phyloP scores from a whole-genome alignment of 2,888 invertebrate species.

The Agrochola circellaris region DNA sequence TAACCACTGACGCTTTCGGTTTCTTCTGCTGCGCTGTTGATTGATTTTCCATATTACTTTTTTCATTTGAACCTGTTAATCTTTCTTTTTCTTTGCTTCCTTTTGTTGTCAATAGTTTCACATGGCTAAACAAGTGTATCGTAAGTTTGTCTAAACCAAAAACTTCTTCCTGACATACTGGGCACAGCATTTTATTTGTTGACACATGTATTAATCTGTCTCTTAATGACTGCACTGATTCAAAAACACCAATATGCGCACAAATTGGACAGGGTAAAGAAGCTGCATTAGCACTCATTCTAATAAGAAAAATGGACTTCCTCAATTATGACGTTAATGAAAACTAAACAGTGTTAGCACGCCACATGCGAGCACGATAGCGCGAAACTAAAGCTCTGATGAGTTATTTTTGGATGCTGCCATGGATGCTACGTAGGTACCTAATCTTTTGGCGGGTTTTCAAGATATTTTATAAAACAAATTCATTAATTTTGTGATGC shows the following conservation, averaged over 20 bases:
- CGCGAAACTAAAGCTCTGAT: constrained; percentile 80
- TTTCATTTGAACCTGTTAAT: constrained; percentile 61
- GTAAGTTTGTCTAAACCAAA: constrained; percentile 95
- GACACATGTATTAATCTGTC: constrained; percentile 94
- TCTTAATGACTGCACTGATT: constrained; percentile 93
- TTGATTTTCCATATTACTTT: constrained; percentile 71
- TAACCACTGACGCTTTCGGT: constrained; percentile 77
- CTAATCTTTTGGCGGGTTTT: constrained; percentile 85
- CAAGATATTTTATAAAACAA: constrained; percentile 78
- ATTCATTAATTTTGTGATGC: constrained; percentile 29
- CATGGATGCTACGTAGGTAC: constrained; percentile 69
- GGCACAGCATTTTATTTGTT: constrained; percentile 94
- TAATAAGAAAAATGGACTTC: constrained; percentile 30
- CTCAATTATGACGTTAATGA: constrained; percentile 14
- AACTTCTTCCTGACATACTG: constrained; percentile 94
- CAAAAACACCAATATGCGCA: constrained; percentile 93
- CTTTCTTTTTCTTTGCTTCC: constrained; percentile 66
- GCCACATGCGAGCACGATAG: constrained; percentile 72
- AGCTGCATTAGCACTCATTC: constrained; percentile 89
- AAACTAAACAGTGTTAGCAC: constrained; percentile 54
- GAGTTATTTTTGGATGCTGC: constrained; percentile 85
- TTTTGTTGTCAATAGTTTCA: constrained; percentile 81
- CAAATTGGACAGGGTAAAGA: constrained; percentile 94
- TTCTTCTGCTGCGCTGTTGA: constrained; percentile 76
- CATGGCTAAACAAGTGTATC: constrained; percentile 95